Base-by-base conservation (phyloP, 2,113 vertebrate genomes). In the Muntiacus muntjak region DNA sequence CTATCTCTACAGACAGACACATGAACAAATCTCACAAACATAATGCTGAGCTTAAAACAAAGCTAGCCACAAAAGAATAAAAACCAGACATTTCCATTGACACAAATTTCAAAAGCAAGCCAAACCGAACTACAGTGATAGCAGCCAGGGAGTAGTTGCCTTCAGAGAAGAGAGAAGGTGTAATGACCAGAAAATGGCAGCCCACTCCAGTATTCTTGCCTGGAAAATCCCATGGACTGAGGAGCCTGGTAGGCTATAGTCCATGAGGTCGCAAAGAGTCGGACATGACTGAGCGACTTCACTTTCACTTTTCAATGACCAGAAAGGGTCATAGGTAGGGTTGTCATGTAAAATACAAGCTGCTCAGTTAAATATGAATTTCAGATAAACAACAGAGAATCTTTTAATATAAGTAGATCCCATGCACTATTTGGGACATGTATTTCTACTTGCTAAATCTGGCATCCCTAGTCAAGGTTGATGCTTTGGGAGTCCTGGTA, bases 371-470 rank as follows among this genome's bases (percentile, higher is more conserved):
- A 95, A 96, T 87, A 40, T 87, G n/a, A 84, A 92, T 86, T 94
- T 81, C 78, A 95, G 50, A 85, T 36, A 81, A 79, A 95, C 28
- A 96, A 64, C 16, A 96, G 93, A 50, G 62, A 86, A 64, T 76
- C 23, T 79, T 96, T 95, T 52, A n/a, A 13, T 76, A 88, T 76
- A 81, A 94, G 33, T 50, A 85, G 23, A 12, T 79, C 52, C 58
- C 36, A 64, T 76, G 89, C 19, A 88, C 28, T 96, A 95, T 55
- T 74, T 33, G 74, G 58, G 43, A 85, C 7, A 84, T 43, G n/a
- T 78, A 71, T 85, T 97, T 97, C 92, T 94, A 95, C 86, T 89
- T 87, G 30, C 64, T 86, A 74, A 87, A 94, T 92, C 78, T 43
- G 15, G 58, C 78, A 93, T 26, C 7, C 33, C 10, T 71, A 60